Evolutionary conservation across 2,797 vertebrate genomes (phyloP), one percentile per base, ranked within the genome.

Genomic region (Chromis chromis): DNA sequence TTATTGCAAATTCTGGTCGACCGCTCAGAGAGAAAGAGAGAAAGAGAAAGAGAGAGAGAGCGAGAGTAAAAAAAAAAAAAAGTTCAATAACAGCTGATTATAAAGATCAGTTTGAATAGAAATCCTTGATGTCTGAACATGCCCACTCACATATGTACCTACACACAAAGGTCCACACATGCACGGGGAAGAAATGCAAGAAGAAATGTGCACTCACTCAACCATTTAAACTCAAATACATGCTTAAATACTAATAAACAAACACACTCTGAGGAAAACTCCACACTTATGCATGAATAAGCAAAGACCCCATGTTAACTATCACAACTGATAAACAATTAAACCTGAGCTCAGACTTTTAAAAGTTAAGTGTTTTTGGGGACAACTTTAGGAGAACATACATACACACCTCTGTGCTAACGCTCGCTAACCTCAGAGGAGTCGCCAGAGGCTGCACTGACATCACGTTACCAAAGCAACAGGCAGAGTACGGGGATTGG

Each of bases 391-490:
- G 53, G 4, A 65, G 17, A 72, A 40, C 25, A 66, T 64, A 80
- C n/a, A n/a, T n/a, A n/a, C 70, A 81, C 88, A 79, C 75, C 76
- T 89, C 72, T 73, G 69, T 73, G 56, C 67, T 64, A 73, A 60
- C 57, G 77, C 87, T 79, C 27, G 12, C 71, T 73, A 84, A 88
- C 81, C 84, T 88, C 87, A 76, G 79, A 90, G 85, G 87, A 89
- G 73, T 89, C 69, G 74, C 88, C 80, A 68, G 81, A 85, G 77
- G 87, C 86, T 88, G 84, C 86, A 76, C 82, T 90, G 88, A 92
- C 89, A 91, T 91, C 88, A 90, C 53, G 92, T 93, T 91, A 89
- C 92, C 92, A 93, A 89, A 93, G 92, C 91, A 92, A 93, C 92
- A 91, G 88, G 89, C 90, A 80, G 81, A 87, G 55, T 16, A 54